Base-by-base conservation (phyloP, 2,797 vertebrate genomes). In the Brachyalestes nurse region DNA sequence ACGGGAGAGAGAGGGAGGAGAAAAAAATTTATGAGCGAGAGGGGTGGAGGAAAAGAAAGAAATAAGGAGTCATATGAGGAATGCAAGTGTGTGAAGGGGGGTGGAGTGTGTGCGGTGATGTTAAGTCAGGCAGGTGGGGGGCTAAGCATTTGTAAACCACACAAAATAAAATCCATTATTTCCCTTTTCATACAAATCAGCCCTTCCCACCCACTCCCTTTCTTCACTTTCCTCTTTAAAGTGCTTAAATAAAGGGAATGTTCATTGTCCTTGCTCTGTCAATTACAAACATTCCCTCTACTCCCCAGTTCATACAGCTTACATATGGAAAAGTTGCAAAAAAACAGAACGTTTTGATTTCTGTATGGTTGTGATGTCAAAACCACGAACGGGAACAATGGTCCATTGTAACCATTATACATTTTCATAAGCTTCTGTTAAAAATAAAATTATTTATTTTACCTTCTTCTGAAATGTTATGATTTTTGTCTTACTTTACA, bases 101-200 rank as follows among this genome's bases (percentile, higher is more conserved):
- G 10, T 5, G n/a, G 28, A 1, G 25, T 34, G 53, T 69, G 40
- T 75, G 47, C 28, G 72, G 55, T 42, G 58, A 49, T 51, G 72
- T 76, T 81, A 65, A 65, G 78, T 34, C 34, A 34, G 34, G 34
- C 34, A 69, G 12, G 67, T 25, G 23, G 23, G 64, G 25, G 25
- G 62, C 40, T 10, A 42, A 19, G 66, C 34, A 42, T 79, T 84
- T 62, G 76, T 58, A 83, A 87, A 79, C 66, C 78, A 79, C 78
- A 74, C 64, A 49, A 53, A 72, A 65, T 58, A 47, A 72, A 85
- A 82, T 81, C 74, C 75, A 70, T 82, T 77, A 84, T 78, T 80
- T 85, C 65, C 61, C n/a, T 58, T 69, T 19, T 61, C 25, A 69
- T 82, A 71, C 79, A 65, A 47, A 82, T 83, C 58, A 62, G 40